phyloP scores from a whole-genome alignment of 2,797 vertebrate genomes.

The Clarias laeviceps region DNA sequence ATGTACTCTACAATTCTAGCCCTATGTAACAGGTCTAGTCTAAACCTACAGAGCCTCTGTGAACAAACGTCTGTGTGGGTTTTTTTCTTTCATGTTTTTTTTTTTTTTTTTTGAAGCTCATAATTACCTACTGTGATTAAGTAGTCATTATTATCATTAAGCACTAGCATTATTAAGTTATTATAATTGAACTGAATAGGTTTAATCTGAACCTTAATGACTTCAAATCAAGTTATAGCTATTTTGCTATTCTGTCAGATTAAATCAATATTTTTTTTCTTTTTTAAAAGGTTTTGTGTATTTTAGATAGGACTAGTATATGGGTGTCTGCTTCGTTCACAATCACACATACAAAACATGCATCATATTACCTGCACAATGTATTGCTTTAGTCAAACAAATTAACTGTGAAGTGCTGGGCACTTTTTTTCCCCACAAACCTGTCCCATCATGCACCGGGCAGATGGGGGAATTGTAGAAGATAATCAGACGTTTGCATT shows the following conservation, averaged over 20 bases:
- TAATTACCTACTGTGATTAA: not conserved
- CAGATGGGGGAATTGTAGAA: not conserved
- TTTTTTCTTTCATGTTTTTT: not conserved
- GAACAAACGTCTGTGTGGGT: not conserved
- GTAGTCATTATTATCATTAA: not conserved
- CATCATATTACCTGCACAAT: not conserved
- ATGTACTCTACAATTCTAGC: not conserved
- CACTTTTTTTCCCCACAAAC: not conserved
- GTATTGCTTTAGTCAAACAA: not conserved
- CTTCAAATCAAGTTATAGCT: not conserved
- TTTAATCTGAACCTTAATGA: not conserved
- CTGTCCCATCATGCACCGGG: not conserved
- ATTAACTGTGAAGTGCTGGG: not conserved
- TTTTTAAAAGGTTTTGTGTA: not conserved
- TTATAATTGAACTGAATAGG: not conserved
- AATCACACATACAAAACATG: not conserved
- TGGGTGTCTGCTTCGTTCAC: not conserved
- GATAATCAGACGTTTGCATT: not conserved
- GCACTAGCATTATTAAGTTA: not conserved
- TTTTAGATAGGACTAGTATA: not conserved
- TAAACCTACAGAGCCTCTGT: not conserved
- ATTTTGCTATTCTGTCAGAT: not conserved
- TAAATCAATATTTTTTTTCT: not conserved
- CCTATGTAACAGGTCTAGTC: not conserved
- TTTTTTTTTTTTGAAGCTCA: not conserved